A percentile compares a stretch with the other conserved stretches of the same genome.
Evolutionary conservation across 2,113 vertebrate genomes (phyloP).

Genomic region (Empidonax traillii): DNA sequence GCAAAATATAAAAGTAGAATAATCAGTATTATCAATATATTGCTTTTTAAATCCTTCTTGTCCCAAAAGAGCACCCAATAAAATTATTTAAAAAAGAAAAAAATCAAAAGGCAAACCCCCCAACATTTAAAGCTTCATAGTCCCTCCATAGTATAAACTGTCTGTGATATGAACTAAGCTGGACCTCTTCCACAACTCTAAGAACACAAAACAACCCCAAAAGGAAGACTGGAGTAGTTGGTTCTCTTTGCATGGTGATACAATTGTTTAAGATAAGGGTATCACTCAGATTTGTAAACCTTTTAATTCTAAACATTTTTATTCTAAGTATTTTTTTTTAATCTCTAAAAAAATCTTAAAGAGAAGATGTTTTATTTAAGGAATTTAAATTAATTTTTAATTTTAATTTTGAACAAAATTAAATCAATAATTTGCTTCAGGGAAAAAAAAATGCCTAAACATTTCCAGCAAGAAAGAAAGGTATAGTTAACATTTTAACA

Average conservation of each 20-base stretch:
- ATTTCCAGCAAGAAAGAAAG: background rate
- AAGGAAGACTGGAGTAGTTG: background rate
- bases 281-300: background rate
- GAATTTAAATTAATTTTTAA: background rate
- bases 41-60: background rate
- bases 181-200: background rate
- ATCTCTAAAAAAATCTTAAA: background rate
- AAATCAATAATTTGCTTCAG: background rate
- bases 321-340: background rate
- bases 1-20: background rate
- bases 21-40: background rate
- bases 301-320: background rate
- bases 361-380: background rate
- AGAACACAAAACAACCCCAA: background rate
- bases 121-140: background rate
- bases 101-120: background rate
- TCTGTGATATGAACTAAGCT: background rate
- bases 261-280: background rate
- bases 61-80: background rate
- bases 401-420: background rate
- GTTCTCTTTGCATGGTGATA: background rate
- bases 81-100: background rate
- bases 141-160: background rate
- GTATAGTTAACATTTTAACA: background rate
- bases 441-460: background rate